Conservation (phyloP, 2,113 vertebrate genomes). For the Oreochromis spilurus region DNA sequence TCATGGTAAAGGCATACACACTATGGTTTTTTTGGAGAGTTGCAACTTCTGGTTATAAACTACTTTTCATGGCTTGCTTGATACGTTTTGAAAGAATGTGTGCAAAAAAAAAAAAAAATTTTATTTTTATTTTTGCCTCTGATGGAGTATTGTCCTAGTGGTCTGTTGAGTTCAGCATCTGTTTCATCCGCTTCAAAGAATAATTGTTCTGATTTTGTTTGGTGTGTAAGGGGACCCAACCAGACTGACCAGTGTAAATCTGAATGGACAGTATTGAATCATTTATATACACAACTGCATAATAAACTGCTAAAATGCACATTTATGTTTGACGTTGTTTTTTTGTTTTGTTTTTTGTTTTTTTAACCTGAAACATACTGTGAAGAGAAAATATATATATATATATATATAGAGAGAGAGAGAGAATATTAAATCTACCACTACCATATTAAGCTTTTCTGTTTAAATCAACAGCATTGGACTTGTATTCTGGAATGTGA, state of each 20-base stretch:
- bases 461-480: not conserved
- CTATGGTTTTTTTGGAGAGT: not conserved
- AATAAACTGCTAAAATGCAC: slow-evolving; percentile 78
- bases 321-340: not conserved
- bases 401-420: too few relatives aligned
- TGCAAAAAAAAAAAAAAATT: not conserved
- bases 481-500: not conserved
- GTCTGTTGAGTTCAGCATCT: slow-evolving; percentile 13
- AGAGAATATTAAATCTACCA: not conserved
- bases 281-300: slow-evolving; percentile 78
- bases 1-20: not conserved
- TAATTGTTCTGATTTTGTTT: slow-evolving; percentile 62
- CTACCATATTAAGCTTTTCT: not conserved
- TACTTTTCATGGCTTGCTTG: not conserved
- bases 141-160: slow-evolving; percentile 3
- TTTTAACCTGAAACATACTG: not conserved
- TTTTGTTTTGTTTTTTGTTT: not conserved
- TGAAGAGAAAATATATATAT: too few relatives aligned
- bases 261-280: slow-evolving; percentile 71
- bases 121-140: not conserved
- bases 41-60: slow-evolving; percentile 22
- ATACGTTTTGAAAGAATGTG: slow-evolving; percentile 35
- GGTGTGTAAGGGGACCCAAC: slow-evolving; percentile 65
- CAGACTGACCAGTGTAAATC: slow-evolving; percentile 67
- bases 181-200: slow-evolving; percentile 58